Percentiles rank a stretch among this genome's conserved stretches.
These are phyloP conservation scores for Xylocopa sonorina DNA, from an alignment of 1,140 invertebrate species.

Conservation along the genomic window DNA sequence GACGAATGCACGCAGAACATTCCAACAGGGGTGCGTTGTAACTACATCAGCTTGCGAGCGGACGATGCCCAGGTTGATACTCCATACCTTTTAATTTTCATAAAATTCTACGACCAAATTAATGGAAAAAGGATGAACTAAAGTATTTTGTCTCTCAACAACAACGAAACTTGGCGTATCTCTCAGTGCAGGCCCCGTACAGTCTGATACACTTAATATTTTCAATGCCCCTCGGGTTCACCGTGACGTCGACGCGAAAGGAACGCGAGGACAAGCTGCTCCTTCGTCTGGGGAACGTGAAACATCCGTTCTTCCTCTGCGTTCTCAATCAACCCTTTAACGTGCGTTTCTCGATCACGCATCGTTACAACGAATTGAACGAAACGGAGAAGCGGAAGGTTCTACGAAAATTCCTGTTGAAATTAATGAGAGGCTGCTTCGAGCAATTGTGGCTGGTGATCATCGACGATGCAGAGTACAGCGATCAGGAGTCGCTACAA, in stretches of 20 bases:
- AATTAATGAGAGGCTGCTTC: conserved; percentile 73
- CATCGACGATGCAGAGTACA: conserved; percentile 82
- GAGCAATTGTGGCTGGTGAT: conserved; percentile 81
- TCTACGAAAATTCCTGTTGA: conserved; percentile 74
- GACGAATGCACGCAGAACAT: conserved; percentile 82
- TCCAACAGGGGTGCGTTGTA: conserved; percentile 75
- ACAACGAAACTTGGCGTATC: conserved; percentile 1
- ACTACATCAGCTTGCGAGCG: conserved; percentile 75
- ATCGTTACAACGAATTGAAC: conserved; percentile 67
- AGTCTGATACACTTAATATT: conserved; percentile 79
- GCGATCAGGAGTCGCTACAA: conserved; percentile 82
- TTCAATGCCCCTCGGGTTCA: conserved; percentile 76
- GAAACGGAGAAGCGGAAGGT: conserved; percentile 70
- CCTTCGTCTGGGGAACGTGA: conserved; percentile 68
- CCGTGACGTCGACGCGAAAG: conserved; percentile 66
- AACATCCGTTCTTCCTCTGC: conserved; percentile 77
- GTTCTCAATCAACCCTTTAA: conserved; percentile 83
- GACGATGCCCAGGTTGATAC: conserved; percentile 74
- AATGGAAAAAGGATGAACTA: background rate
- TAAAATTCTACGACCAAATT: background rate
- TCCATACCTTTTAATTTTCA: background rate
- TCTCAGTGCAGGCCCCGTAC: conserved; percentile 74
- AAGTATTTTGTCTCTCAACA: too few species aligned
- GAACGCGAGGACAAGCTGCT: conserved; percentile 79
- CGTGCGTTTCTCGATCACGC: conserved; percentile 79